Percentiles rank a stretch among this genome's conserved stretches.
phyloP scores from a whole-genome alignment of 2,888 invertebrate species.

The Cheilosia pagana region DNA sequence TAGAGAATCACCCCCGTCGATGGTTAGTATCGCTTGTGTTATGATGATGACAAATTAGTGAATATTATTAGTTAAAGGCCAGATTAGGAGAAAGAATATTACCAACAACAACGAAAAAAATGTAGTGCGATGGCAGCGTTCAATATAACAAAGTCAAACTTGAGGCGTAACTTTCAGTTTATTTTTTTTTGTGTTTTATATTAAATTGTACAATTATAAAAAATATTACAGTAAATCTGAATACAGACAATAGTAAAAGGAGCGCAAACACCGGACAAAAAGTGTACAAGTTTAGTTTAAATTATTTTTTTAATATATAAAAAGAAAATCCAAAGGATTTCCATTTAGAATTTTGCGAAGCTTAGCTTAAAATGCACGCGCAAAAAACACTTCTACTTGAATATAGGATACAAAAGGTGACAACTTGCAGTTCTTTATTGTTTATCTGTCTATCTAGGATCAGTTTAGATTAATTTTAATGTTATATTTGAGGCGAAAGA shows the following conservation, averaged over 20 bases:
- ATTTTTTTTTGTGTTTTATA: constrained; percentile 36
- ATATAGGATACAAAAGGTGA: constrained; percentile 11
- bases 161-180: constrained; percentile 29
- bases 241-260: constrained; percentile 64
- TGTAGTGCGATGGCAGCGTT: constrained; percentile 23
- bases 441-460: constrained; percentile 54
- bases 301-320: constrained; percentile 5
- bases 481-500: constrained; percentile 45
- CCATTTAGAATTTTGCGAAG: constrained; percentile 44
- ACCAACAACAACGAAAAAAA: background rate
- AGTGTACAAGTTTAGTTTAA: constrained; percentile 50
- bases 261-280: constrained; percentile 59
- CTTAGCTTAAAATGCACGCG: constrained; percentile 43
- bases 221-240: constrained; percentile 72
- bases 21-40: background rate
- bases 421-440: constrained; percentile 56
- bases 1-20: no score
- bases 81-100: background rate
- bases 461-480: constrained; percentile 56
- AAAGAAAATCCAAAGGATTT: constrained; percentile 30
- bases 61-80: background rate
- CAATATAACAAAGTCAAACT: constrained; percentile 32
- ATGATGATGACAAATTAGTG: constrained; percentile 32
- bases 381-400: constrained; percentile 33
- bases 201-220: constrained; percentile 73